Percentiles rank a stretch among this genome's conserved stretches.
Conservation (phyloP, 2,888 invertebrate genomes). For the Caenorhabditis sp. region DNA sequence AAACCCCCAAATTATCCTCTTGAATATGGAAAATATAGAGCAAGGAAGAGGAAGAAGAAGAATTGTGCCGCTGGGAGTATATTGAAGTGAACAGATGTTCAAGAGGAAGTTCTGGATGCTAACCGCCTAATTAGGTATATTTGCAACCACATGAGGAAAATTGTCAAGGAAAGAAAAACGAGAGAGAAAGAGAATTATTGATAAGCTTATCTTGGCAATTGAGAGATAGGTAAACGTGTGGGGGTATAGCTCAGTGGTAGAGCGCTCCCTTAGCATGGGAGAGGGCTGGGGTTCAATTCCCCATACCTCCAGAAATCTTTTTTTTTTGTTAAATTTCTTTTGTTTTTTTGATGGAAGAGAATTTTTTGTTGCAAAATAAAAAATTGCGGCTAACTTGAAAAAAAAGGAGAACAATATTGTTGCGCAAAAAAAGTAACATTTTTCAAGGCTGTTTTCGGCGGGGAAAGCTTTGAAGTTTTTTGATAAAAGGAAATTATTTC, state of each 20-base stretch:
- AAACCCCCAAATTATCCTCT: neutral
- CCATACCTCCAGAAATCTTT: conserved; percentile 46
- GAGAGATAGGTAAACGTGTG: too few relatives aligned
- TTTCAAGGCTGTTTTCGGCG: neutral
- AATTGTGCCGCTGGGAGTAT: neutral
- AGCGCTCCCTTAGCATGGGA: conserved; percentile 64
- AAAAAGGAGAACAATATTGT: neutral
- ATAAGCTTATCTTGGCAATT: too few relatives aligned
- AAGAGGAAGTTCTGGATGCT: neutral
- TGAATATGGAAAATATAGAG: neutral
- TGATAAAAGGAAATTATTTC: neutral
- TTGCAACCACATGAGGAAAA: too few relatives aligned
- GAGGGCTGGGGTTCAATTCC: conserved; percentile 60
- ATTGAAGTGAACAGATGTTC: neutral
- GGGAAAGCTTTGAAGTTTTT: neutral
- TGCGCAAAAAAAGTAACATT: neutral
- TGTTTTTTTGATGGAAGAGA: too few relatives aligned
- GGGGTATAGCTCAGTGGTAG: conserved; percentile 63
- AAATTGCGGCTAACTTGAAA: too few relatives aligned
- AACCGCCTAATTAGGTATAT: neutral
- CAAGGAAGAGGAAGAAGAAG: neutral
- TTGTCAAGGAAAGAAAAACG: too few relatives aligned
- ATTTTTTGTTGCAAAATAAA: too few relatives aligned
- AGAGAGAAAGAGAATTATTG: too few relatives aligned
- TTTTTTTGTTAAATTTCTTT: too few relatives aligned